These are phyloP conservation scores for Hirundichthys speculiger DNA, from an alignment of 2,113 vertebrate species.

Conservation along the genomic window DNA sequence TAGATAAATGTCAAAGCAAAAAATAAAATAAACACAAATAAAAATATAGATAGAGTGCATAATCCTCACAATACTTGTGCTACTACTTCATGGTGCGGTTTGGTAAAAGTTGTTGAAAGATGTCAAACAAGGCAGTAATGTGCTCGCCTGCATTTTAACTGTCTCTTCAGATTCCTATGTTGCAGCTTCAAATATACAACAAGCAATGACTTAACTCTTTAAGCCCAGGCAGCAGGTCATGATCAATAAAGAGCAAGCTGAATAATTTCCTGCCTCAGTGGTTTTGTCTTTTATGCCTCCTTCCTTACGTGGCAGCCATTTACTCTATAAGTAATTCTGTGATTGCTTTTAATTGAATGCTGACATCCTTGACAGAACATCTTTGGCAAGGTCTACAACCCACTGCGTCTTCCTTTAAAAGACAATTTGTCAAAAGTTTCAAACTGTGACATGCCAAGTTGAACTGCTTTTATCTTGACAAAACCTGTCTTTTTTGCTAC, in stretches of 20 bases:
- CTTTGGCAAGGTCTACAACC: conserved; percentile 53
- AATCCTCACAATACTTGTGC: no score
- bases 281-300: conserved; percentile 64
- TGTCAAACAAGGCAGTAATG: no score
- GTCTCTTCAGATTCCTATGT: conserved; percentile 66
- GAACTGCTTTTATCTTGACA: conserved; percentile 59
- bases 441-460: conserved; percentile 38
- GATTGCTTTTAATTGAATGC: conserved; percentile 62
- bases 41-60: no score
- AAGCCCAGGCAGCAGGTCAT: conserved; percentile 74
- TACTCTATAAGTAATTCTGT: conserved; percentile 56
- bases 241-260: conserved; percentile 79
- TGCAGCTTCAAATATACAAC: conserved; percentile 67
- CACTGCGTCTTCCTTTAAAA: conserved; percentile 48
- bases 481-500: conserved; percentile 46
- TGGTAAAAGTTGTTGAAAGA: no score
- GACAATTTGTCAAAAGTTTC: conserved; percentile 62
- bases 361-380: conserved; percentile 62
- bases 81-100: no score
- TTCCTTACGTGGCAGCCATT: conserved; percentile 62
- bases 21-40: no score
- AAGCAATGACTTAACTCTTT: conserved; percentile 67
- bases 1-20: no score
- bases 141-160: conserved; percentile 42
- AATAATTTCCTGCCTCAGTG: conserved; percentile 73